phyloP scores from a whole-genome alignment of 2,113 vertebrate species.

The Microtus ochrogaster region DNA sequence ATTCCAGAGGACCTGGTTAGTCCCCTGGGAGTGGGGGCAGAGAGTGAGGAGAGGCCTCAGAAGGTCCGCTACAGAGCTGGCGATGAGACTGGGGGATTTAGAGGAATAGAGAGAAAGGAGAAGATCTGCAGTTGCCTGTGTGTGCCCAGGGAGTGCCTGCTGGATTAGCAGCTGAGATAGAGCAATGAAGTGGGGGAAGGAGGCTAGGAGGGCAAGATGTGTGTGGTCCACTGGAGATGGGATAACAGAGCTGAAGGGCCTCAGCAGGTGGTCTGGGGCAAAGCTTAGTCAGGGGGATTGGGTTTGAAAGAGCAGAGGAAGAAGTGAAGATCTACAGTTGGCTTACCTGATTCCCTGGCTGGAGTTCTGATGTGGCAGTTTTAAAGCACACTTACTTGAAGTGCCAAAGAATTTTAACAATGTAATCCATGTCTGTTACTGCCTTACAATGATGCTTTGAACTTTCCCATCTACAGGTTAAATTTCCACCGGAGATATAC shows the following conservation, averaged over 20 bases:
- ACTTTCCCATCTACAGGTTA: conserved; percentile 78
- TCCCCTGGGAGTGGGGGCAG: neutral
- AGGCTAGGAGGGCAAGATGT: neutral
- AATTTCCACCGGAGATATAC: conserved; percentile 90
- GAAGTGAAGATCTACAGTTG: neutral
- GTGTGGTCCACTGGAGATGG: neutral
- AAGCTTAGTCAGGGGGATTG: neutral
- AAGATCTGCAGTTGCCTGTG: neutral
- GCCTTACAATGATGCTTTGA: conserved; percentile 55
- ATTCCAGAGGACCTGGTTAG: neutral
- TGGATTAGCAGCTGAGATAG: neutral
- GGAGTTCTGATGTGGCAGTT: neutral
- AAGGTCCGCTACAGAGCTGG: neutral
- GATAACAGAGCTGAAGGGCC: too few species aligned
- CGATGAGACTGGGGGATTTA: neutral
- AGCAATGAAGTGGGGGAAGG: neutral
- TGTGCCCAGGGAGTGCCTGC: neutral
- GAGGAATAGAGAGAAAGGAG: too few species aligned
- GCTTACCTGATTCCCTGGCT: neutral
- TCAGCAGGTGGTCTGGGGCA: neutral
- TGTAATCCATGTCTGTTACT: neutral
- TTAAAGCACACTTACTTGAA: conserved; percentile 31
- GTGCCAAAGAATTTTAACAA: conserved; percentile 15
- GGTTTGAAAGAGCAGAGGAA: neutral
- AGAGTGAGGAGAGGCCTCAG: neutral